Evolutionary conservation across 2,888 invertebrate species (phyloP).

Genomic region (Tuberolachnus salignus): DNA sequence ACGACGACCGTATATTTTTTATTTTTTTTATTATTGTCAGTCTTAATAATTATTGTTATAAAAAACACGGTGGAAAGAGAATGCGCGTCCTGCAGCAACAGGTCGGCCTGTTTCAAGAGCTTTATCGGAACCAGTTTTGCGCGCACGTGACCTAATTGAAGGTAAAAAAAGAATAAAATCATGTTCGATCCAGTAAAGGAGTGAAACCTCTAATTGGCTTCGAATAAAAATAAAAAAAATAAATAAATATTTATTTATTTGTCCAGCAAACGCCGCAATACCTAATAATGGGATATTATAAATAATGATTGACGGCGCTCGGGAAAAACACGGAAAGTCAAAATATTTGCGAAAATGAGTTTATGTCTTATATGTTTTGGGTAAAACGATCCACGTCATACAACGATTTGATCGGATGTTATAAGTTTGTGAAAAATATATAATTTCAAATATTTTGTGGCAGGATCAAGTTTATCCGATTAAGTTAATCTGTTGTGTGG

Average conservation of each 20-base stretch:
- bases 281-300: no score
- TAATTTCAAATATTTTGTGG: no score
- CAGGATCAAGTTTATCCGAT: no score
- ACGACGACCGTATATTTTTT: neutral
- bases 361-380: no score
- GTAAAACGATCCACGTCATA: no score
- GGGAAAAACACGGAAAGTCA: no score
- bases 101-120: constrained; percentile 24
- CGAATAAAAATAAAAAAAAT: neutral
- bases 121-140: constrained; percentile 39
- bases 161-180: neutral
- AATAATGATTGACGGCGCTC: no score
- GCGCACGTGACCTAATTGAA: constrained; percentile 49
- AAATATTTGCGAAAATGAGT: no score
- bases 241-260: neutral
- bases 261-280: no score
- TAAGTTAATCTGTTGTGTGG: no score
- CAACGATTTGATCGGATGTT: no score
- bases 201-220: constrained; percentile 27
- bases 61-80: constrained; percentile 26
- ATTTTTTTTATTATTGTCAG: neutral
- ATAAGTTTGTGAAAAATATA: no score
- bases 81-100: neutral
- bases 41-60: constrained; percentile 3
- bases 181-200: constrained; percentile 12